phyloP scores from a whole-genome alignment of 1,140 invertebrate genomes.

The Drosophila sproati region DNA sequence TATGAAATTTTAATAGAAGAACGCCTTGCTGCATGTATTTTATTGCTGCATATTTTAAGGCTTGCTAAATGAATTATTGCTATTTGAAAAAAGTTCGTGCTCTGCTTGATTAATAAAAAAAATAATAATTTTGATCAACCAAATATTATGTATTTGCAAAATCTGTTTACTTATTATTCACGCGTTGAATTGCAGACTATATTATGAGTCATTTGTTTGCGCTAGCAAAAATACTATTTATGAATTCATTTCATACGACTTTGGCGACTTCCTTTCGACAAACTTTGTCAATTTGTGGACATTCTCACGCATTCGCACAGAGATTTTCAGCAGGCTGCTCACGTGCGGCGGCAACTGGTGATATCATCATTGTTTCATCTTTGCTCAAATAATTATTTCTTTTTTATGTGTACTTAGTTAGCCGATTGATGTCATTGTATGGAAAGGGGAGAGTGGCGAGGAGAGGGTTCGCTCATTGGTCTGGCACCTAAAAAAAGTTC shows the following conservation, averaged over 20 bases:
- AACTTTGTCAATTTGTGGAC: constrained; percentile 9
- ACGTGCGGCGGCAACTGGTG: constrained; percentile 56
- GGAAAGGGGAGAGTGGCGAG: neutral
- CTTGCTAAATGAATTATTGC: too few species aligned
- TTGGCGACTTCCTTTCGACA: constrained; percentile 25
- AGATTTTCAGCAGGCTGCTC: constrained; percentile 51
- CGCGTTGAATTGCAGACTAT: neutral
- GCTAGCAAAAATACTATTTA: constrained; percentile 6
- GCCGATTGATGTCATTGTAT: constrained; percentile 44
- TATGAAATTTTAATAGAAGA: too few species aligned
- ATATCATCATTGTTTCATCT: constrained; percentile 64
- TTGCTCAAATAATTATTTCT: constrained; percentile 24
- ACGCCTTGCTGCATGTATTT: neutral
- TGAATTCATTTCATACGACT: constrained; percentile 28
- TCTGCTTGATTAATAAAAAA: too few species aligned
- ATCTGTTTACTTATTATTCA: too few species aligned
- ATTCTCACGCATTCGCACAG: constrained; percentile 38
- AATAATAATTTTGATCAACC: too few species aligned
- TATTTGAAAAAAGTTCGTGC: too few species aligned
- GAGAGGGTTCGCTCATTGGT: too few species aligned
- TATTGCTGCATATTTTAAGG: neutral
- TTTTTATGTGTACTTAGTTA: constrained; percentile 50
- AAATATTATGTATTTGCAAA: too few species aligned
- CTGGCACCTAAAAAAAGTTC: constrained; percentile 32
- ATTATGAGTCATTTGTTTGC: neutral